phyloP scores from a whole-genome alignment of 2,113 vertebrate species.

The Oplegnathus fasciatus region DNA sequence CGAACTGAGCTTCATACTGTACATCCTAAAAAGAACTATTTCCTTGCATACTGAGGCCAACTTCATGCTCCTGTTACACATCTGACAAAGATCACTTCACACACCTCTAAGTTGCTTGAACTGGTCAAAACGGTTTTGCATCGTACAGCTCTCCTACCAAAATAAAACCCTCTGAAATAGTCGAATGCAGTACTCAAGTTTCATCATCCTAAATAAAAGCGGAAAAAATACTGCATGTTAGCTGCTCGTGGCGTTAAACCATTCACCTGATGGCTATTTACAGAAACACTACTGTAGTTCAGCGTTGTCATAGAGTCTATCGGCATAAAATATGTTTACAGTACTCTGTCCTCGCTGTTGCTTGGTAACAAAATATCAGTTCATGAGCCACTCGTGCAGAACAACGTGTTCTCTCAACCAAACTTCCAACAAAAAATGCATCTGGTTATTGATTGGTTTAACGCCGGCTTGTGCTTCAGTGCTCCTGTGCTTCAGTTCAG shows the following conservation, averaged over 20 bases:
- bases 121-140: neutral
- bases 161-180: neutral
- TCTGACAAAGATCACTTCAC: constrained; percentile 8
- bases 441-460: neutral
- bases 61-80: neutral
- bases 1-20: neutral
- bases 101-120: neutral
- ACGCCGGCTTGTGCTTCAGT: constrained; percentile 53
- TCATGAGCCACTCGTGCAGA: constrained; percentile 20
- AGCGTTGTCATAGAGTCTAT: constrained; percentile 50
- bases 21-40: neutral
- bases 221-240: constrained; percentile 47
- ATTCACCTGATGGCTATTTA: constrained; percentile 37
- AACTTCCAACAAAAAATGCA: constrained; percentile 12
- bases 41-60: constrained; percentile 53
- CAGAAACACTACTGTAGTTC: constrained; percentile 38
- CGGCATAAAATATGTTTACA: constrained; percentile 18
- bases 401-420: constrained; percentile 2
- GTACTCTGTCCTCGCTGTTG: constrained; percentile 44
- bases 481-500: constrained; percentile 38
- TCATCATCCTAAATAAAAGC: neutral
- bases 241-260: constrained; percentile 20
- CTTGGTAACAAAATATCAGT: constrained; percentile 55
- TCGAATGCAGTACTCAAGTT: constrained; percentile 27
- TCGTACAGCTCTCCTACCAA: neutral